A percentile compares a stretch with the other conserved stretches of the same genome.
Evolutionary conservation across 2,113 vertebrate genomes (phyloP).

Genomic region (Hucho hucho): DNA sequence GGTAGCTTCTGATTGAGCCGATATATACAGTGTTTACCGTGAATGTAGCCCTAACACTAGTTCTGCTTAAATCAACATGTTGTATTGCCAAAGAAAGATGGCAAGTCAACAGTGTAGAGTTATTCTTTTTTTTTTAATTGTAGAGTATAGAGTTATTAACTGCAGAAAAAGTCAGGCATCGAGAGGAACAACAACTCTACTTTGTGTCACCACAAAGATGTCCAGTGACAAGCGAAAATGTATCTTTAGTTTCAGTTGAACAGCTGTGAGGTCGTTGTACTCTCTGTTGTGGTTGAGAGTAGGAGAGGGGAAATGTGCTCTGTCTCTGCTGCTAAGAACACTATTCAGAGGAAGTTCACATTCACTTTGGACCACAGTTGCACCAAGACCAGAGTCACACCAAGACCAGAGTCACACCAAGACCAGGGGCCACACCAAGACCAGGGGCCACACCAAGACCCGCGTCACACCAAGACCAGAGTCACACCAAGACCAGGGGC

Average conservation of each 20-base stretch:
- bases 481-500: neutral
- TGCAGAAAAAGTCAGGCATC: too few species aligned
- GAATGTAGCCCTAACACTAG: too few species aligned
- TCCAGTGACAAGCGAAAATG: constrained; percentile 18
- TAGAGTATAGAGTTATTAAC: too few species aligned
- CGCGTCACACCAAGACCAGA: constrained; percentile 31
- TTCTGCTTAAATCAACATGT: too few species aligned
- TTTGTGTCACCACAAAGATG: neutral
- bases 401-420: constrained; percentile 12
- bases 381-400: constrained; percentile 23
- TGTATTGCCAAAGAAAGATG: too few species aligned
- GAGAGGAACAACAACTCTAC: too few species aligned
- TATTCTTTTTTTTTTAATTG: too few species aligned
- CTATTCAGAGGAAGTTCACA: neutral
- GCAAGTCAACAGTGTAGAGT: too few species aligned
- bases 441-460: too few species aligned
- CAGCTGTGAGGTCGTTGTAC: constrained; percentile 42
- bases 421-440: too few species aligned
- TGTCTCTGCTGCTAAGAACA: constrained; percentile 26
- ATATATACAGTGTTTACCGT: too few species aligned
- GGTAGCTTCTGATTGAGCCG: too few species aligned
- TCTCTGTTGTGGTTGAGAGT: constrained; percentile 37
- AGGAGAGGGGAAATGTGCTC: constrained; percentile 21
- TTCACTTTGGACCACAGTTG: constrained; percentile 11
- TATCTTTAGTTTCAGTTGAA: constrained; percentile 45